Evolutionary conservation across 2,888 invertebrate genomes (phyloP).

Genomic region (Gryllus longicercus): DNA sequence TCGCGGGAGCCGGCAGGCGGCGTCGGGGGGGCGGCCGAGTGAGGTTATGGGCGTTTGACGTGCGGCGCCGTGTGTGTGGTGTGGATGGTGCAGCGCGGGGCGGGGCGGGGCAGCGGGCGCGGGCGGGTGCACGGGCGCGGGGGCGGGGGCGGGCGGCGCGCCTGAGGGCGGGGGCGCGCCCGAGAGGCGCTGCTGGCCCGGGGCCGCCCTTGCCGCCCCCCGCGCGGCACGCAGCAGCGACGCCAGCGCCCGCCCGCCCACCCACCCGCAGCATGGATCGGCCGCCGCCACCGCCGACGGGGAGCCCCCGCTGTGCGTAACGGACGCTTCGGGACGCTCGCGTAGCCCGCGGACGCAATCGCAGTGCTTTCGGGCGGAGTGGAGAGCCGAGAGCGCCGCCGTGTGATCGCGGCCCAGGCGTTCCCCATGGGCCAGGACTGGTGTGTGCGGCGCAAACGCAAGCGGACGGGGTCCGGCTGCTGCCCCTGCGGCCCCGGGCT

Average conservation of each 20-base stretch:
- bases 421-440: slow-evolving; percentile 69
- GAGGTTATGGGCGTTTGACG: not conserved
- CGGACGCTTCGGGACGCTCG: not conserved
- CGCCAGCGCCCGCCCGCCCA: not conserved
- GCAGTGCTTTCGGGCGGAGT: not conserved
- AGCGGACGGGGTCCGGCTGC: slow-evolving; percentile 55
- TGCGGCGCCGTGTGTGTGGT: not conserved
- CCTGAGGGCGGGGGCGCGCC: not conserved
- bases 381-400: not conserved
- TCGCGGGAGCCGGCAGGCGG: not conserved
- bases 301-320: not conserved
- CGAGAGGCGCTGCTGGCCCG: not conserved
- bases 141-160: not conserved
- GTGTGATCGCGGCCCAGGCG: not conserved
- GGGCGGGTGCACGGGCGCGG: not conserved
- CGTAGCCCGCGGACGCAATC: not conserved
- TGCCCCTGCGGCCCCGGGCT: slow-evolving; percentile 35
- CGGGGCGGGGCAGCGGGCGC: not conserved
- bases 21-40: not conserved
- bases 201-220: slow-evolving; percentile 6
- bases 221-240: not conserved
- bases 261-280: not conserved
- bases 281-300: not conserved
- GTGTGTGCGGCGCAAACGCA: slow-evolving; percentile 65
- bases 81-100: not conserved